Evolutionary conservation across 92 coral and sea anemone species (phyloP), one percentile per base, ranked within the genome.

Genomic region (Blastomussa wellsi): DNA sequence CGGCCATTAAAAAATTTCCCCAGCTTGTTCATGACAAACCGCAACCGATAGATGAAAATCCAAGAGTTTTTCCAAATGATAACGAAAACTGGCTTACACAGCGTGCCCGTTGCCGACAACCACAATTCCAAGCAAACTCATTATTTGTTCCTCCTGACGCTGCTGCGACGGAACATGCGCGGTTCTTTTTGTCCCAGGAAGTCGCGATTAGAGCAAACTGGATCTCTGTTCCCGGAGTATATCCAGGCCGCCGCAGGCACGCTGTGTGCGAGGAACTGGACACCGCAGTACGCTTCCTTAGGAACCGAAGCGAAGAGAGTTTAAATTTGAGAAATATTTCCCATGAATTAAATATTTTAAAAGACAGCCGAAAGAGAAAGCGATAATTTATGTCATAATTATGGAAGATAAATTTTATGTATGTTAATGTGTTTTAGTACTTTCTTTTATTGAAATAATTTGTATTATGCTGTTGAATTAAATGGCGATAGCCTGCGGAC

Each of bases 191-290:
- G 29, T 74, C 37, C 12, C 20, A 41, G 35, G 78, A 26, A 1
- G 13, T n/a, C 60, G 20, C 22, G 22, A 29, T 5, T 47, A 59
- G 16, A 42, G 37, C 57, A 47, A 37, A 48, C 19, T 48, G 36
- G 22, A 0, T 19, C 49, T 6, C 49, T 20, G 12, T 38, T 19
- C 47, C 60, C n/a, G 6, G 52, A 42, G 57, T 13, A 1, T 15
- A 9, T 37, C 11, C 4, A 74, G 36, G 59, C 14, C 59, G 79
- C 31, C 79, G 79, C 24, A 44, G 62, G 36, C 49, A 74, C 52
- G 79, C 79, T 52, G 16, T 47, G 60, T 74, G 57, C 11, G 79
- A 74, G 37, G 55, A 74, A 47, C 36, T 74, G 32, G 78, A 47
- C 24, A 47, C 35, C 24, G 2, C 57, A 4, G 78, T 28, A 24